Evolutionary conservation across 2,113 vertebrate species (phyloP).

Genomic region (Podarcis raffonei): DNA sequence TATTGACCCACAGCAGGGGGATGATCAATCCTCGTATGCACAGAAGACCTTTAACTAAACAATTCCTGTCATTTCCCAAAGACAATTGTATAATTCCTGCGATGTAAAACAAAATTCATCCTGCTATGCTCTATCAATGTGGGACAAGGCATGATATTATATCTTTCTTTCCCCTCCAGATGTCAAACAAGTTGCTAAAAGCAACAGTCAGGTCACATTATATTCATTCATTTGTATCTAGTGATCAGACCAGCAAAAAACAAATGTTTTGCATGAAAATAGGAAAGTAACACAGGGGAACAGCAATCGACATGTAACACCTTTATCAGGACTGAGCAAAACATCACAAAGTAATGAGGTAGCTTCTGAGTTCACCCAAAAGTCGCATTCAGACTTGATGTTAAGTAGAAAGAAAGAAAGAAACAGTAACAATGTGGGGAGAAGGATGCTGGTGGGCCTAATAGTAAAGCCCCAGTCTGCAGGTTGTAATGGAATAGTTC

Average conservation of each 20-base stretch:
- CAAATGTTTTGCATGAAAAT: no score
- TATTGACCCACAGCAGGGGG: background rate
- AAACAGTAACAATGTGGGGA: background rate
- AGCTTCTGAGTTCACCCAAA: background rate
- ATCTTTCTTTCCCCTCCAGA: background rate
- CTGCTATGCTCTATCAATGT: background rate
- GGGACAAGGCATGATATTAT: background rate
- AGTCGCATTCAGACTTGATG: background rate
- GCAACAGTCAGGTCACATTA: accelerated
- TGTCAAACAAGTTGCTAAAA: conserved; percentile 14
- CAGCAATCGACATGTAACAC: background rate
- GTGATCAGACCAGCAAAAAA: no score
- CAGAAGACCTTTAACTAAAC: background rate
- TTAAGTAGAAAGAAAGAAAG: no score
- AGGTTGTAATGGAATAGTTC: background rate
- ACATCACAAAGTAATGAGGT: background rate
- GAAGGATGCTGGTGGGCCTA: background rate
- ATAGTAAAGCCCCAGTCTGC: background rate
- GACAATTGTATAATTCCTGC: background rate
- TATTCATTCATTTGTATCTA: no score
- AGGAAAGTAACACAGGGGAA: background rate
- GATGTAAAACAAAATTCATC: background rate
- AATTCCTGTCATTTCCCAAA: conserved; percentile 3
- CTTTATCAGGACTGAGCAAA: background rate
- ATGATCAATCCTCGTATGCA: background rate